These are phyloP conservation scores for Dipodomys ordii DNA, from an alignment of 2,113 vertebrate genomes.

Conservation along the genomic window DNA sequence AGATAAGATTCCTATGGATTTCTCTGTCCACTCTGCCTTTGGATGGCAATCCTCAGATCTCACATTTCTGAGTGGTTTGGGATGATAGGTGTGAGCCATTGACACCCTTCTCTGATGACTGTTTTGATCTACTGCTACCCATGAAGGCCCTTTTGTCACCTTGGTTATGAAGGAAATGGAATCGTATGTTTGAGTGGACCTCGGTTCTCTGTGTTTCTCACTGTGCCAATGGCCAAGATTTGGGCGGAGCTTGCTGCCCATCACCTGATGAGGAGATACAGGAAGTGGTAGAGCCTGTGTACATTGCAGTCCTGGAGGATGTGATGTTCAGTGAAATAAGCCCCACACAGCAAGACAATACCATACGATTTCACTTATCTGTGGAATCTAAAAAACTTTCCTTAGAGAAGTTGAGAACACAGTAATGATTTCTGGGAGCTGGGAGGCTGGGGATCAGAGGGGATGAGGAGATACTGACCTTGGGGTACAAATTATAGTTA, in stretches of 20 bases:
- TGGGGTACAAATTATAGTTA: too few species aligned
- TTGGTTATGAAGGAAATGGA: neutral
- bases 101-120: neutral
- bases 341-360: neutral
- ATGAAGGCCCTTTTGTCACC: neutral
- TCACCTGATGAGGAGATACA: neutral
- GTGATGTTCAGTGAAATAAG: neutral
- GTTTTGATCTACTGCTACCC: neutral
- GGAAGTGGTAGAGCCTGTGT: too few species aligned
- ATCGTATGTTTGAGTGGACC: neutral
- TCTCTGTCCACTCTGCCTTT: too few species aligned
- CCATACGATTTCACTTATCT: neutral
- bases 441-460: too few species aligned
- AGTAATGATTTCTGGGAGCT: neutral
- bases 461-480: neutral
- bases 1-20: too few species aligned
- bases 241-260: neutral
- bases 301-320: neutral
- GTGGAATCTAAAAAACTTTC: neutral
- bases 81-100: too few species aligned
- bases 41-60: too few species aligned
- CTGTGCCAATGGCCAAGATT: too few species aligned
- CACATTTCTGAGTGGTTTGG: too few species aligned
- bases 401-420: neutral
- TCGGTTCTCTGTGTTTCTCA: too few species aligned